A percentile compares a stretch with the other conserved stretches of the same genome.
These are phyloP conservation scores for Blennius ocellaris DNA, from an alignment of 2,113 vertebrate species.

Conservation along the genomic window DNA sequence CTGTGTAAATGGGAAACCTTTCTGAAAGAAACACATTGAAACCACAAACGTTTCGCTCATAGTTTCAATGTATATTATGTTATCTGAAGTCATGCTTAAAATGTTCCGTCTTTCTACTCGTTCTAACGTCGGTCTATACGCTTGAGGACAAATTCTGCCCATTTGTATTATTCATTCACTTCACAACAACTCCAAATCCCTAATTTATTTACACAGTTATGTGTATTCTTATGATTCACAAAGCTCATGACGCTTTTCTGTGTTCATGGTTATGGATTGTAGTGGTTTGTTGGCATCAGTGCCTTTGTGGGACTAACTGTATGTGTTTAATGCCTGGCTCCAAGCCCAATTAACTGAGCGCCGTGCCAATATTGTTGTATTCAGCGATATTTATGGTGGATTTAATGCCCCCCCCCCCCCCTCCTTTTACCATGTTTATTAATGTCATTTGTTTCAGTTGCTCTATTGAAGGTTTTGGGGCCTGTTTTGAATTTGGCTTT, in stretches of 20 bases:
- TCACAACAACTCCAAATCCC: not conserved
- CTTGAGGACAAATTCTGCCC: too few species aligned
- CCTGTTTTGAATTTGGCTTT: not conserved
- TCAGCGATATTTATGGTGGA: constrained; percentile 1
- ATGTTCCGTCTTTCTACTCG: too few species aligned
- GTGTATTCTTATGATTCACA: not conserved
- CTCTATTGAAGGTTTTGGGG: not conserved
- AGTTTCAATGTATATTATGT: too few species aligned
- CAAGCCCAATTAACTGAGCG: not conserved
- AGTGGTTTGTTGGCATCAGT: not conserved
- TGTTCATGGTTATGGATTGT: not conserved
- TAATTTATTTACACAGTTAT: not conserved
- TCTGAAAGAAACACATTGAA: too few species aligned
- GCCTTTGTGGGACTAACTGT: not conserved
- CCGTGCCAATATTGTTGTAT: not conserved
- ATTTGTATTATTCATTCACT: not conserved
- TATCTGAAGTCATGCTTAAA: too few species aligned
- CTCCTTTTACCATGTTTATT: not conserved
- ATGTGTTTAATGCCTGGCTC: not conserved
- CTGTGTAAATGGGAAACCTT: too few species aligned
- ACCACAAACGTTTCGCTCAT: too few species aligned
- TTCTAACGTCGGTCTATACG: too few species aligned
- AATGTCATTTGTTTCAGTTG: constrained; percentile 1
- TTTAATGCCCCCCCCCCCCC: not conserved
- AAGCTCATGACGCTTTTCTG: not conserved